These are phyloP conservation scores for Plagodis dolabraria DNA, from an alignment of 2,888 invertebrate genomes.

Conservation along the genomic window DNA sequence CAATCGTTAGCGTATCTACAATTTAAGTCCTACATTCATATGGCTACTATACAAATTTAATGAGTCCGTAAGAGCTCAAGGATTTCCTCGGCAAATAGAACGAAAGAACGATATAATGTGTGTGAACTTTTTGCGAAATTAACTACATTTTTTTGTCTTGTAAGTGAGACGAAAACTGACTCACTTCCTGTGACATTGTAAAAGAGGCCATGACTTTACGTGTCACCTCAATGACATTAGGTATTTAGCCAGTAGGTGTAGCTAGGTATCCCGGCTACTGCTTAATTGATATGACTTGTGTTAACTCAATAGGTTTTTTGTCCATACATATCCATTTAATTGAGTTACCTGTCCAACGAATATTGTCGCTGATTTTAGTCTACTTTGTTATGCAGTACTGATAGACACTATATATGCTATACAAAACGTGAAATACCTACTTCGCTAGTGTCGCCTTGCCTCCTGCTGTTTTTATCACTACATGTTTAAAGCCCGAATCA, in stretches of 20 bases:
- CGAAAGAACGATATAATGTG: slow-evolving; percentile 22
- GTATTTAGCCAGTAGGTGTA: slow-evolving; percentile 22
- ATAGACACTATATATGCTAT: too few species aligned
- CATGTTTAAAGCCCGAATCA: too few species aligned
- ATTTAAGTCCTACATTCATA: slow-evolving; percentile 2
- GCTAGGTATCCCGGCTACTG: slow-evolving; percentile 15
- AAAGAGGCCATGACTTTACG: slow-evolving; percentile 53
- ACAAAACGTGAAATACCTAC: too few species aligned
- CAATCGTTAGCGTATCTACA: not conserved
- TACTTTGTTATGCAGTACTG: too few species aligned
- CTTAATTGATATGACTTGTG: slow-evolving; percentile 5
- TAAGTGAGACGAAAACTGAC: slow-evolving; percentile 49
- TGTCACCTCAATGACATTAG: slow-evolving; percentile 55
- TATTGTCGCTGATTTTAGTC: too few species aligned
- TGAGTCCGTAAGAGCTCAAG: slow-evolving; percentile 13
- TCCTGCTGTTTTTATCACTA: too few species aligned
- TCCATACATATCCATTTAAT: not conserved
- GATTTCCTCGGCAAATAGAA: slow-evolving; percentile 27
- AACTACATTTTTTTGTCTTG: slow-evolving; percentile 32
- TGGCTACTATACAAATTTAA: slow-evolving; percentile 5
- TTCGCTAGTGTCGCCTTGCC: too few species aligned
- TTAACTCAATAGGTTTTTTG: not conserved
- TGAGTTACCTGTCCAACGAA: not conserved
- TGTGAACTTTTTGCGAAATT: slow-evolving; percentile 30
- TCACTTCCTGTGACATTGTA: slow-evolving; percentile 60